Percentiles rank a stretch among this genome's conserved stretches.
Conservation (phyloP, 2,797 vertebrate species). For the Gorsachius magnificus region DNA sequence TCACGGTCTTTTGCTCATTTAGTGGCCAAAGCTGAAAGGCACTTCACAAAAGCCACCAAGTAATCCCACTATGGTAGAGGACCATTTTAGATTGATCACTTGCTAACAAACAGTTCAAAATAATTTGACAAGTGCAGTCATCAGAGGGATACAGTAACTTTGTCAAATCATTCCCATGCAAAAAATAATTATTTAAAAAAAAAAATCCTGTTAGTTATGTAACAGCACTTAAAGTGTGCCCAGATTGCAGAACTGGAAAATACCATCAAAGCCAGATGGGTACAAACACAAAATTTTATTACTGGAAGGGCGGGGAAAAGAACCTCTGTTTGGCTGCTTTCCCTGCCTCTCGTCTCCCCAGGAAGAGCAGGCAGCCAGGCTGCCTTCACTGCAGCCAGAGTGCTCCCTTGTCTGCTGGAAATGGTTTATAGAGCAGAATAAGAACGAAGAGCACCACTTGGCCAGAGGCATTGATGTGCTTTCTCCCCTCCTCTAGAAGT, state of each 20-base stretch:
- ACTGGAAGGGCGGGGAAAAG: neutral
- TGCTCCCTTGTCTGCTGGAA: neutral
- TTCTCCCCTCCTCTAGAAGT: neutral
- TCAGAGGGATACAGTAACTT: neutral
- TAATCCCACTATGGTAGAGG: neutral
- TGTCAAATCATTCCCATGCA: neutral
- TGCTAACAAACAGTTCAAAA: neutral
- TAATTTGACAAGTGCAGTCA: neutral
- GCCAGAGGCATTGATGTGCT: neutral
- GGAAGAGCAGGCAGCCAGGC: neutral
- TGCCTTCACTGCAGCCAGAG: neutral
- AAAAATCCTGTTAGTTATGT: neutral
- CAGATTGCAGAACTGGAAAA: neutral
- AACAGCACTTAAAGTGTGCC: neutral
- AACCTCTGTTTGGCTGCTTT: neutral
- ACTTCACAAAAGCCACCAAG: neutral
- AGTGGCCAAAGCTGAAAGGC: neutral
- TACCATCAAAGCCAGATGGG: neutral
- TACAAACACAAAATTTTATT: neutral
- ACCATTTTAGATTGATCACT: neutral
- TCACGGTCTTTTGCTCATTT: neutral
- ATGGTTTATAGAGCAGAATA: neutral
- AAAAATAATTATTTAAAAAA: neutral
- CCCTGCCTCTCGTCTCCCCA: fast-evolving
- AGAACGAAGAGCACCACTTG: neutral